Base-by-base conservation (phyloP, 2,888 invertebrate genomes). In the Acronicta leporina region DNA sequence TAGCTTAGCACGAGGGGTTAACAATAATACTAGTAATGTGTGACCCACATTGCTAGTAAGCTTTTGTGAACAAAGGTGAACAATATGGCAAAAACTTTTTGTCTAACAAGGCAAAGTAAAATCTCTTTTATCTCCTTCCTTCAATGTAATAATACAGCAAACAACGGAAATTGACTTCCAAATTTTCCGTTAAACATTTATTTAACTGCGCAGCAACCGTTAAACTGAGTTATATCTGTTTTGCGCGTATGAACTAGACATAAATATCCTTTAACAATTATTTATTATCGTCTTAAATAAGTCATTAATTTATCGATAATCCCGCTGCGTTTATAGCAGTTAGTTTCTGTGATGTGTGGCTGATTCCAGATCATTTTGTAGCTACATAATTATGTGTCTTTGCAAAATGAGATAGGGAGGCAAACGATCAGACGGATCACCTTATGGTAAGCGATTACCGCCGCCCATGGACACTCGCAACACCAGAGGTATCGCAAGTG, bases 231-330 rank as follows among this genome's bases (percentile, higher is more conserved):
- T 10, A 44, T 41, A 13, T 43, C 14, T 56, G 38, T 49, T 57
- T 48, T 62, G 42, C 50, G 35, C 45, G 47, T 65, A 68, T 61
- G 53, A 50, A 52, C 38, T 52, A 41, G 51, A 55, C 60, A 67
- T 68, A 73, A 69, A 71, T 55, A 44, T 66, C 55, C 41, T 61
- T 61, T 10, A 38, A 55, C 40, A 63, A 56, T 65, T 68, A 81
- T 78, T 72, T 69, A 77, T 43, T 57, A 51, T 40, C 55, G n/a
- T 14, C 5, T 44, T 7, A 41, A 53, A 20, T 25, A 49, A 49
- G 15, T 42, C 43, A 57, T 55, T 69, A 49, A 68, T 55, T 69
- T 6, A 50, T 56, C 44, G 52, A 40, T 62, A 60, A 69, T 63
- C 59, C 60, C 48, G 49, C 56, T 54, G 56, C 53, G 51, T 25